Evolutionary conservation across 2,888 invertebrate species (phyloP).

Genomic region (Platycheirus rosarum): DNA sequence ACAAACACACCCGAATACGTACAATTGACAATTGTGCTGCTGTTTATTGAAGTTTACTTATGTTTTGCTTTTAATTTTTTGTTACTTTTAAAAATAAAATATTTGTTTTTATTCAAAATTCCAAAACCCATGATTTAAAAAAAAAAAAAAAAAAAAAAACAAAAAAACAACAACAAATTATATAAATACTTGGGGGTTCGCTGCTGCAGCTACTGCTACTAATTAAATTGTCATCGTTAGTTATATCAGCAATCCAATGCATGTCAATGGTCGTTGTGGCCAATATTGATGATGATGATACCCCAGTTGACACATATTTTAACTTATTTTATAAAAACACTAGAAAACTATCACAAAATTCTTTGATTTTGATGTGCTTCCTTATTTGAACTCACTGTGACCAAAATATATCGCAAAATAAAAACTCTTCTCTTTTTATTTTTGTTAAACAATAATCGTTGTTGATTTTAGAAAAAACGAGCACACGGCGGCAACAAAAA

Average conservation of each 20-base stretch:
- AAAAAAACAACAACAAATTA: conserved; percentile 34
- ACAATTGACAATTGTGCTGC: conserved; percentile 62
- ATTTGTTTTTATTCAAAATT: neutral
- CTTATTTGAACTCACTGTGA: neutral
- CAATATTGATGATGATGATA: conserved; percentile 38
- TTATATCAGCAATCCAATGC: conserved; percentile 71
- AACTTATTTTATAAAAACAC: neutral
- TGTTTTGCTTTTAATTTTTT: conserved; percentile 15
- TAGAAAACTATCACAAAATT: conserved; percentile 18
- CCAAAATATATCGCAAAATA: neutral
- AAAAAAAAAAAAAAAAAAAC: conserved; percentile 2
- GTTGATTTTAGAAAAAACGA: neutral
- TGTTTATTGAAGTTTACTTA: conserved; percentile 17
- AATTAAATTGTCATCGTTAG: conserved; percentile 69
- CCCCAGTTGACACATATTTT: conserved; percentile 49
- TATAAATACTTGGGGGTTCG: conserved; percentile 69
- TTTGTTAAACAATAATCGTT: too few relatives aligned
- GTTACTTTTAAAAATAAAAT: neutral
- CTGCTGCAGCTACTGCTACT: conserved; percentile 67
- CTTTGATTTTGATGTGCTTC: neutral
- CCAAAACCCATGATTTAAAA: neutral
- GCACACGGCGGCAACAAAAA: neutral
- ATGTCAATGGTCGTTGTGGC: conserved; percentile 50
- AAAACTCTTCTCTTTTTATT: neutral
- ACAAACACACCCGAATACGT: neutral